phyloP scores from a whole-genome alignment of 92 coral and sea anemone genomes.

The Chrysogorgia sp. region DNA sequence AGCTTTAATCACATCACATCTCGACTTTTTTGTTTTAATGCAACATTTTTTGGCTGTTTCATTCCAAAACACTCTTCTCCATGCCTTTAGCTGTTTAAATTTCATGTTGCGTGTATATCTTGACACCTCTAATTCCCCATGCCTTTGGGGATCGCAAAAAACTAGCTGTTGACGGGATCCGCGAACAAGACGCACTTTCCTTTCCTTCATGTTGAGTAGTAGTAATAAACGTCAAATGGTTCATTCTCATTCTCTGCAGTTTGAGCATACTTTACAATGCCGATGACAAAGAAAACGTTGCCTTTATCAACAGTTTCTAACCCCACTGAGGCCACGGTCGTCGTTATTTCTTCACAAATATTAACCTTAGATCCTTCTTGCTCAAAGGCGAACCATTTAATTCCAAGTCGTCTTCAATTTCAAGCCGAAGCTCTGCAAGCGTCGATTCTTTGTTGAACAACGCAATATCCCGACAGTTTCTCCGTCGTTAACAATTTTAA shows the following conservation, averaged over 20 bases:
- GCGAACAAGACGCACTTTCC: not conserved
- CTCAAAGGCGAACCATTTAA: not conserved
- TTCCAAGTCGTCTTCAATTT: slow-evolving; percentile 14
- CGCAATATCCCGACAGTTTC: not conserved
- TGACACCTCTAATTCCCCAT: slow-evolving; percentile 24
- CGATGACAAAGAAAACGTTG: not conserved
- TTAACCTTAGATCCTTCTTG: not conserved
- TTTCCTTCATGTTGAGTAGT: not conserved
- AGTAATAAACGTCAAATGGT: not conserved
- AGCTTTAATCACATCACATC: not conserved
- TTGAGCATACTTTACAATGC: not conserved
- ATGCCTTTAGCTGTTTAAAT: slow-evolving; percentile 14
- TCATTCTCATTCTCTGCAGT: not conserved
- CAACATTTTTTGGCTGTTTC: not conserved
- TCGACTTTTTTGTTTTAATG: not conserved
- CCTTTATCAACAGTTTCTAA: not conserved
- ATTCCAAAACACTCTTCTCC: slow-evolving; percentile 32
- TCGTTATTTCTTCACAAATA: not conserved
- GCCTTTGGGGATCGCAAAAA: slow-evolving; percentile 16
- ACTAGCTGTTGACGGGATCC: not conserved
- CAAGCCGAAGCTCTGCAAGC: not conserved
- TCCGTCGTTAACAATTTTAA: too few relatives aligned
- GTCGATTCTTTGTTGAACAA: not conserved
- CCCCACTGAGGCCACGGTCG: not conserved
- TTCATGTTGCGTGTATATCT: slow-evolving; percentile 11